Evolutionary conservation across 1,140 invertebrate genomes (phyloP).

Genomic region (Caenorhabditis inopinata): DNA sequence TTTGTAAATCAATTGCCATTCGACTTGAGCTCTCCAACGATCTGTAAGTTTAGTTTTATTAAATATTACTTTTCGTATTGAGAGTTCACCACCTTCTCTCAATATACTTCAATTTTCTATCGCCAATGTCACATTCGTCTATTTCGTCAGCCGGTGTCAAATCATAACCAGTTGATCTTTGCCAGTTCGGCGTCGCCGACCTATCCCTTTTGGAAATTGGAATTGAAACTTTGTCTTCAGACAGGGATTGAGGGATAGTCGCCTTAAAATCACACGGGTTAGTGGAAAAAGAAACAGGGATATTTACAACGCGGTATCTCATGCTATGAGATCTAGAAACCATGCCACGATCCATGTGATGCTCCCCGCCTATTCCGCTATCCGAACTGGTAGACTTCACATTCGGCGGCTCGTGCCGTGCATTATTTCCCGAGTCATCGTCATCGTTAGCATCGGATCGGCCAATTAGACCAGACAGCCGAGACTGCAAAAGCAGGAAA

Average conservation of each 20-base stretch:
- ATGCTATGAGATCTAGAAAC: slow-evolving; percentile 55
- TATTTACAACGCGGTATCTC: slow-evolving; percentile 38
- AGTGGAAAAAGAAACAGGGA: no score
- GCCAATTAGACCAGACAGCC: slow-evolving; percentile 35
- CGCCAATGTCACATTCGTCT: slow-evolving; percentile 9
- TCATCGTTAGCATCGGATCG: slow-evolving; percentile 33
- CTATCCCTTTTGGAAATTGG: slow-evolving; percentile 16
- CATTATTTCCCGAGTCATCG: not conserved
- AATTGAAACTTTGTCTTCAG: slow-evolving; percentile 15
- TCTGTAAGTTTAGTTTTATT: no score
- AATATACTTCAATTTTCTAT: slow-evolving; percentile 18
- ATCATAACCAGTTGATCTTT: not conserved
- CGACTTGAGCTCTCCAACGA: slow-evolving; percentile 37
- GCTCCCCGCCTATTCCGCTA: slow-evolving; percentile 59
- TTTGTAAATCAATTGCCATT: slow-evolving; percentile 36
- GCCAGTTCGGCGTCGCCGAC: not conserved
- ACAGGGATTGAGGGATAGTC: not conserved
- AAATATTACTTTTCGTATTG: no score
- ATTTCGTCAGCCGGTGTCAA: slow-evolving; percentile 6
- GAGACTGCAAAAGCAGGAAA: slow-evolving; percentile 21
- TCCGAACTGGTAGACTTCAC: slow-evolving; percentile 56
- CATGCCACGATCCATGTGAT: slow-evolving; percentile 37
- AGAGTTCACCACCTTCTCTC: not conserved
- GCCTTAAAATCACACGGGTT: not conserved
- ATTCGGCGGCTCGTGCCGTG: slow-evolving; percentile 14